Conservation (phyloP, 1,140 invertebrate species). For the Trichogramma pretiosum region DNA sequence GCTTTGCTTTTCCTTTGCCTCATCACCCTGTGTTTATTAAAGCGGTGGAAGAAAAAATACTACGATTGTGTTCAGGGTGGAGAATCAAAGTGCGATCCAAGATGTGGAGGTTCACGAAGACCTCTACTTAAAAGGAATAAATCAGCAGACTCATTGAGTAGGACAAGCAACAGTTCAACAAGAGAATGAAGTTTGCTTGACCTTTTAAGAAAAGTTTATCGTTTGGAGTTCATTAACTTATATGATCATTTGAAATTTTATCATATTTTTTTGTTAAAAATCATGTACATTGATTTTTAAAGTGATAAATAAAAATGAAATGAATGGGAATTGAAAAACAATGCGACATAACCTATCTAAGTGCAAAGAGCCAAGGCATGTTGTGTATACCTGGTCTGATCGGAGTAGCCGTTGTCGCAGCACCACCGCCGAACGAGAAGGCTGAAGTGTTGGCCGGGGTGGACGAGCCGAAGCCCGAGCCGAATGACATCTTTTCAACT, state of each 20-base stretch:
- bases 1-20: conserved; percentile 32
- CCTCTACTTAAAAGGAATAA: conserved; percentile 30
- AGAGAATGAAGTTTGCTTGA: conserved; percentile 4
- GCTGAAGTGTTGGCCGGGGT: conserved; percentile 29
- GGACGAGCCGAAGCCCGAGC: conserved; percentile 32
- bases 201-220: too few species aligned
- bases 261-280: too few species aligned
- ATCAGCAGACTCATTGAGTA: conserved; percentile 9
- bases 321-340: too few species aligned
- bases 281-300: too few species aligned
- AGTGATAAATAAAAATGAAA: too few species aligned
- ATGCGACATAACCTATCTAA: too few species aligned
- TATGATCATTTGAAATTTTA: too few species aligned
- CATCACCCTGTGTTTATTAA: conserved; percentile 25
- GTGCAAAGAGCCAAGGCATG: too few species aligned
- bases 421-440: conserved; percentile 33
- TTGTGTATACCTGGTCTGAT: conserved; percentile 38
- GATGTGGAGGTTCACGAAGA: conserved; percentile 28
- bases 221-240: too few species aligned
- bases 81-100: conserved; percentile 28
- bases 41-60: conserved; percentile 26
- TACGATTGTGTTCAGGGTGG: conserved; percentile 23
- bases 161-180: conserved; percentile 4
- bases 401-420: conserved; percentile 30
- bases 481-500: conserved; percentile 36